Evolutionary conservation across 2,888 invertebrate genomes (phyloP).

Genomic region (Spialia ferax): DNA sequence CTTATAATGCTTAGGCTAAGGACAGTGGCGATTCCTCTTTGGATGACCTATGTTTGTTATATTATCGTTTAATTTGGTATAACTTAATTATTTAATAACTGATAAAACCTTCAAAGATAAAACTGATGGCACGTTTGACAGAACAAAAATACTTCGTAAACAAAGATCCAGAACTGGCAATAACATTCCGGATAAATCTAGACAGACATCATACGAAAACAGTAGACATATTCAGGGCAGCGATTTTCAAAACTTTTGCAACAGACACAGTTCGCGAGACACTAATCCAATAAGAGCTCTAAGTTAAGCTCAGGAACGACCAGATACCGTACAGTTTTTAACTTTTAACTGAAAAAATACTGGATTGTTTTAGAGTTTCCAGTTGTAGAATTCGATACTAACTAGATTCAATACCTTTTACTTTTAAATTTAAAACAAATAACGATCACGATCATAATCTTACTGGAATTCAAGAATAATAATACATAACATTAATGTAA

Average conservation of each 20-base stretch:
- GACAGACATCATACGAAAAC: constrained; percentile 6
- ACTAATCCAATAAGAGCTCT: constrained; percentile 35
- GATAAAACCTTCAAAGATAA: neutral
- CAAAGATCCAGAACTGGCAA: neutral
- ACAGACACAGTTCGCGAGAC: constrained; percentile 22
- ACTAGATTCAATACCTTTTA: neutral
- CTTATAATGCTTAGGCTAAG: too few species aligned
- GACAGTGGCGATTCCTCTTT: too few species aligned
- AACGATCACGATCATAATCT: too few species aligned
- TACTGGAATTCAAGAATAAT: too few species aligned
- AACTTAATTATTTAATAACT: neutral
- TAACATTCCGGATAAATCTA: neutral
- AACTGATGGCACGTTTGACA: neutral
- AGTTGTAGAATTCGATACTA: neutral
- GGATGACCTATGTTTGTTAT: too few species aligned
- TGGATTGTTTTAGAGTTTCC: neutral
- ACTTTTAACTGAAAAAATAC: constrained; percentile 24
- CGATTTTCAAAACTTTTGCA: constrained; percentile 25
- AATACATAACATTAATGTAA: too few species aligned
- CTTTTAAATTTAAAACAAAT: neutral
- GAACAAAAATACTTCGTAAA: neutral
- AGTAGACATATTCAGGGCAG: neutral
- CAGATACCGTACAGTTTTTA: constrained; percentile 8
- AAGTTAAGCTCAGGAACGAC: constrained; percentile 21
- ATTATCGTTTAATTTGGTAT: too few species aligned